phyloP scores from a whole-genome alignment of 2,113 vertebrate genomes.

The Mastomys natalensis region DNA sequence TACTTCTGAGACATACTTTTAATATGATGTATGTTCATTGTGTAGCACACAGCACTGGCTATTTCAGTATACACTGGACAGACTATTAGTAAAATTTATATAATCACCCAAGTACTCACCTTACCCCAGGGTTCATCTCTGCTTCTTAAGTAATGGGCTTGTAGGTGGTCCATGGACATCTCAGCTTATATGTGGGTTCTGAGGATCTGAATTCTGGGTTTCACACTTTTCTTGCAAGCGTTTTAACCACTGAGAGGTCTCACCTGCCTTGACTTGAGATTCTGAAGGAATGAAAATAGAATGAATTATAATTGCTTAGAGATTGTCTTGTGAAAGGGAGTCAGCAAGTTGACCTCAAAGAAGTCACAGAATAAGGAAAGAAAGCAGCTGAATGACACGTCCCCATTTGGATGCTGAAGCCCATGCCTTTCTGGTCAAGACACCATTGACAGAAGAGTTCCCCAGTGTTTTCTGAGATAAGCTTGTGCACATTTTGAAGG shows the following conservation, averaged over 20 bases:
- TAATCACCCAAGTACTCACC: background rate
- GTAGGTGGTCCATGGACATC: background rate
- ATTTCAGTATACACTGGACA: background rate
- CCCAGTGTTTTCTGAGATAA: background rate
- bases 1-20: background rate
- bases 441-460: background rate
- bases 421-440: accelerated
- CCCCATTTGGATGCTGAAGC: accelerated
- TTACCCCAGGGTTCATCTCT: background rate
- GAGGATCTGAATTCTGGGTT: background rate
- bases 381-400: accelerated
- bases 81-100: background rate
- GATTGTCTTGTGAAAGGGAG: background rate
- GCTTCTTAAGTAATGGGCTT: background rate
- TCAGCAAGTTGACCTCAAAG: background rate
- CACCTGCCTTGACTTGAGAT: background rate
- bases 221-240: background rate
- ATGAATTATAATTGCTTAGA: background rate
- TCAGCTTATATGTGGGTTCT: too few species aligned
- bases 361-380: background rate
- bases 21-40: background rate
- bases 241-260: background rate
- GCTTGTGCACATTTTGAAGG: background rate
- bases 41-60: background rate
- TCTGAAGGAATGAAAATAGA: too few species aligned